These are phyloP conservation scores for Halesus radiatus DNA, from an alignment of 1,140 invertebrate species.

Conservation along the genomic window DNA sequence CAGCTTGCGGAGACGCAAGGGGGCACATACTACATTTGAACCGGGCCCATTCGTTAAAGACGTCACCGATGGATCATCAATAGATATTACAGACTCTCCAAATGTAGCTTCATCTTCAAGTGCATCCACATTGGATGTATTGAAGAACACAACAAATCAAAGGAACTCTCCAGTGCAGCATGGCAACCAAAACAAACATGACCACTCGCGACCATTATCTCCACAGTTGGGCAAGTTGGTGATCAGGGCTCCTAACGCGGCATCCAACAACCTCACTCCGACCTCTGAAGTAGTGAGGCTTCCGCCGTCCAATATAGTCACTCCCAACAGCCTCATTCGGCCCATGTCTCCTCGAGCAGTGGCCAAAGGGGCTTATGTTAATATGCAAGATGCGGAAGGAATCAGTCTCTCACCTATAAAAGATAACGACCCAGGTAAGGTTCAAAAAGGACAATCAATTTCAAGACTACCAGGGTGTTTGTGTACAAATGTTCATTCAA, in stretches of 20 bases:
- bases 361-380: conserved; percentile 77
- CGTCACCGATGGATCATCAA: conserved; percentile 65
- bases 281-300: conserved; percentile 74
- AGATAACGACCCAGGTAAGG: conserved; percentile 74
- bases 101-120: conserved; percentile 66
- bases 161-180: conserved; percentile 3
- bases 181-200: conserved; percentile 13
- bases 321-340: conserved; percentile 71
- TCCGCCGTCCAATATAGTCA: conserved; percentile 71
- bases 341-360: conserved; percentile 64
- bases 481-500: conserved; percentile 48
- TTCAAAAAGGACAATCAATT: conserved; percentile 51
- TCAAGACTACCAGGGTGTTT: conserved; percentile 47
- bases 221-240: conserved; percentile 76
- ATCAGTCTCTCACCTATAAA: conserved; percentile 73
- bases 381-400: conserved; percentile 78
- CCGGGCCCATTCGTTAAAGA: conserved; percentile 84
- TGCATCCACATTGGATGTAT: conserved; percentile 57
- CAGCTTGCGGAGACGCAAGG: conserved; percentile 85
- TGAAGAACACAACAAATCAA: conserved; percentile 38
- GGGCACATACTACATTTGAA: conserved; percentile 86
- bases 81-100: conserved; percentile 60
- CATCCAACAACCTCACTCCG: conserved; percentile 61
- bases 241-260: conserved; percentile 72
- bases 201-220: conserved; percentile 56